Conservation (phyloP, 2,888 invertebrate genomes). For the Rhamphomyia laevipes region DNA sequence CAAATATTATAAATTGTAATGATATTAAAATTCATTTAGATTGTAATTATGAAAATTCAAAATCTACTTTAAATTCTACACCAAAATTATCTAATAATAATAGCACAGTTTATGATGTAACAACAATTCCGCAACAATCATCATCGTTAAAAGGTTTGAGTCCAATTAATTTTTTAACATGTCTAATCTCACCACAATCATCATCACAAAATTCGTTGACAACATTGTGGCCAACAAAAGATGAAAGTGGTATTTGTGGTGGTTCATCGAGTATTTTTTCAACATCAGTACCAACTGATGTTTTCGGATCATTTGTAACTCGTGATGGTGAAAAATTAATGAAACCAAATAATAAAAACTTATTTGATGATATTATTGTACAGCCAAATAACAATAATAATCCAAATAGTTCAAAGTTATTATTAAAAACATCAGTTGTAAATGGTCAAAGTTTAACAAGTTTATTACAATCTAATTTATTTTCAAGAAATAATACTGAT, state of each 20-base stretch:
- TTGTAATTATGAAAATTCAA: slow-evolving; percentile 9
- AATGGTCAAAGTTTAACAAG: slow-evolving; percentile 59
- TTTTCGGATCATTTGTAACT: slow-evolving; percentile 29
- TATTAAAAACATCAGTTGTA: slow-evolving; percentile 20
- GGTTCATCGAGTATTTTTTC: slow-evolving; percentile 14
- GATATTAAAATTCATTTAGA: slow-evolving; percentile 38
- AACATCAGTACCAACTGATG: slow-evolving; percentile 17
- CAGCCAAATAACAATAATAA: slow-evolving; percentile 14
- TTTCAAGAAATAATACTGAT: slow-evolving; percentile 59
- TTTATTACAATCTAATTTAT: slow-evolving; percentile 60
- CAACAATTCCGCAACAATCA: neutral
- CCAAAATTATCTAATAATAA: neutral
- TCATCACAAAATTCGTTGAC: neutral
- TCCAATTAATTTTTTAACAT: slow-evolving; percentile 10
- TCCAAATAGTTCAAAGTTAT: slow-evolving; percentile 17
- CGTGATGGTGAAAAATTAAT: slow-evolving; percentile 31
- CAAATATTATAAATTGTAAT: slow-evolving; percentile 30
- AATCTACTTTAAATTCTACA: no score
- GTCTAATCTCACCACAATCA: neutral
- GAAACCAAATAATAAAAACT: slow-evolving; percentile 22
- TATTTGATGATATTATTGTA: slow-evolving; percentile 28
- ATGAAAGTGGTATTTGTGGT: neutral
- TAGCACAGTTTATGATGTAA: slow-evolving; percentile 3
- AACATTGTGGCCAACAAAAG: neutral
- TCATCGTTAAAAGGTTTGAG: slow-evolving; percentile 1